A percentile compares a stretch with the other conserved stretches of the same genome.
Conservation (phyloP, 2,888 invertebrate genomes). For the Stramonita haemastoma region DNA sequence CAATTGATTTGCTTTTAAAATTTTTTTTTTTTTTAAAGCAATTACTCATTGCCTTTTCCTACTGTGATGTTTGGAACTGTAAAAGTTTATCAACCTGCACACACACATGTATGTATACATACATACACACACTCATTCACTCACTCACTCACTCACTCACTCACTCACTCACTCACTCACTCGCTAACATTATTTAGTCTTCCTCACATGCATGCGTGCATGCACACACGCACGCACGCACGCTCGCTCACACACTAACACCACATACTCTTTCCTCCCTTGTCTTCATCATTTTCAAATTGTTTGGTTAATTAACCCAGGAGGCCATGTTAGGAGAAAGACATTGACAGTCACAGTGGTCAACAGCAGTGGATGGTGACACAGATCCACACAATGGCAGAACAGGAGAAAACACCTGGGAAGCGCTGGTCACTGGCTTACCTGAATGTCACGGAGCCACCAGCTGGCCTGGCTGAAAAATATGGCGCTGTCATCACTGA, state of each 20-base stretch:
- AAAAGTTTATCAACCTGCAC: neutral
- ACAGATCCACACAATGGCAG: neutral
- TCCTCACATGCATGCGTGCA: no score
- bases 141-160: neutral
- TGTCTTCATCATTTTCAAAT: no score
- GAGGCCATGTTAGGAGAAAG: neutral
- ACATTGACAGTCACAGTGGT: neutral
- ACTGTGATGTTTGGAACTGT: no score
- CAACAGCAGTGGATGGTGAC: neutral
- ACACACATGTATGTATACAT: neutral
- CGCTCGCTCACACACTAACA: no score
- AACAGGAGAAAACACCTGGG: neutral
- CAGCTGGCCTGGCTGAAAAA: conserved; percentile 57
- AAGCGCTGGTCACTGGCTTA: conserved; percentile 58
- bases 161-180: neutral
- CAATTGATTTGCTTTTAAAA: no score
- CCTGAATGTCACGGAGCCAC: conserved; percentile 63
- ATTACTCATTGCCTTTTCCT: no score
- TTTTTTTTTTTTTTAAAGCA: no score
- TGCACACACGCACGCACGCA: no score
- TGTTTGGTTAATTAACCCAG: no score
- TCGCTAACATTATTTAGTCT: no score
- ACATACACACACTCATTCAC: conserved; percentile 11
- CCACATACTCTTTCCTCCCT: no score
- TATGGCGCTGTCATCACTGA: conserved; percentile 60